These are phyloP conservation scores for Metallyticus violacea DNA, from an alignment of 2,888 invertebrate species.

Conservation along the genomic window DNA sequence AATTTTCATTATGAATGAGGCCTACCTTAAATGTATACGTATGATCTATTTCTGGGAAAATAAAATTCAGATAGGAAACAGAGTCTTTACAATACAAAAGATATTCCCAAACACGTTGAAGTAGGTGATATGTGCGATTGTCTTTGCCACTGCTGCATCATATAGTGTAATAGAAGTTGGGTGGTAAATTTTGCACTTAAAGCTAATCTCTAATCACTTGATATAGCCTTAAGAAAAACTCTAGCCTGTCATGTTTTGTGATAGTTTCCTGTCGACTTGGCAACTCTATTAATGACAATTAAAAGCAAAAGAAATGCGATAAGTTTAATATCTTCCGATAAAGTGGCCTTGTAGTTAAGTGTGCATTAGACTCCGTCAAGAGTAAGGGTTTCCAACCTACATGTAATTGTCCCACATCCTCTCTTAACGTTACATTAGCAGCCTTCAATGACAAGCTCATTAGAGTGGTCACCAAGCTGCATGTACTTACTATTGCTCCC, in stretches of 20 bases:
- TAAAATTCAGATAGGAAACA: too few species aligned
- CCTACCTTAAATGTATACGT: too few species aligned
- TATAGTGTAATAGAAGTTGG: too few species aligned
- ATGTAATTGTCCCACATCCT: background rate
- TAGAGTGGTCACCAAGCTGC: background rate
- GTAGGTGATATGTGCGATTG: too few species aligned
- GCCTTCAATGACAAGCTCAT: background rate
- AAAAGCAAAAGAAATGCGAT: background rate
- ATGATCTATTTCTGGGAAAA: too few species aligned
- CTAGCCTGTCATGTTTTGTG: background rate
- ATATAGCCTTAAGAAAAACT: too few species aligned
- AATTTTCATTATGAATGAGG: too few species aligned
- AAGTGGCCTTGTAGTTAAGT: background rate
- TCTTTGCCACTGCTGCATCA: too few species aligned
- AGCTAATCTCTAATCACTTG: too few species aligned
- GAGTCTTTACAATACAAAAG: too few species aligned
- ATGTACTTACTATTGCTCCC: background rate
- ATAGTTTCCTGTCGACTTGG: background rate
- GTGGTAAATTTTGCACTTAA: too few species aligned
- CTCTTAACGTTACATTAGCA: background rate
- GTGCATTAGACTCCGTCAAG: background rate
- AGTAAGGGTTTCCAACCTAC: background rate
- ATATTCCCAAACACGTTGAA: too few species aligned
- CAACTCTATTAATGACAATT: background rate
- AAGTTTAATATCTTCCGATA: background rate